Conservation (phyloP, 2,113 vertebrate genomes). For the Seriola aureovittata region DNA sequence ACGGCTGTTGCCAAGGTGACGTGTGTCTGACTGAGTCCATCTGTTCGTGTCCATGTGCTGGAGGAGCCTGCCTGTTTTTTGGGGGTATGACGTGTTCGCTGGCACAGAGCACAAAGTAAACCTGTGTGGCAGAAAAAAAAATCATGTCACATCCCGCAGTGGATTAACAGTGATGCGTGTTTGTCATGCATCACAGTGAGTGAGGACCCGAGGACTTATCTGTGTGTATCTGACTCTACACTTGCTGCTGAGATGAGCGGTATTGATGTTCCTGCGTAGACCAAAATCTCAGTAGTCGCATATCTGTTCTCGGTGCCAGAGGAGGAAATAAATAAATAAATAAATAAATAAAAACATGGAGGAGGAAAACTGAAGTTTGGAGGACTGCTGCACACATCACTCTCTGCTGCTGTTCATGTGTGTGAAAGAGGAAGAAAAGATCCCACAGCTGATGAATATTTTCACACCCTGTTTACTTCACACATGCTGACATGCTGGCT, state of each 20-base stretch:
- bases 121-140: slow-evolving; percentile 17
- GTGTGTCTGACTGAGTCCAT: slow-evolving; percentile 76
- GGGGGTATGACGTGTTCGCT: slow-evolving; percentile 56
- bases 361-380: slow-evolving; percentile 21
- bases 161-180: slow-evolving; percentile 49
- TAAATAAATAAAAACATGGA: not conserved
- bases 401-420: slow-evolving; percentile 12
- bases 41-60: slow-evolving; percentile 75
- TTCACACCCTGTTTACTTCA: slow-evolving; percentile 15
- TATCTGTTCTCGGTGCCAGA: slow-evolving; percentile 36
- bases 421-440: not conserved
- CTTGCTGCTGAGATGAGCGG: slow-evolving; percentile 48
- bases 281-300: slow-evolving; percentile 34
- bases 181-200: slow-evolving; percentile 39
- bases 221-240: slow-evolving; percentile 34
- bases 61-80: slow-evolving; percentile 57
- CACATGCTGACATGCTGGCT: not conserved
- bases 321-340: slow-evolving; percentile 31
- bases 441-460: slow-evolving; percentile 21
- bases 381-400: slow-evolving; percentile 7
- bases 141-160: slow-evolving; percentile 26
- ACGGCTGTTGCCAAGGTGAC: slow-evolving; percentile 78
- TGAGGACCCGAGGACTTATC: slow-evolving; percentile 30
- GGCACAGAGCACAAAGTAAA: slow-evolving; percentile 50
- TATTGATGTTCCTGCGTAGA: slow-evolving; percentile 51